phyloP scores from a whole-genome alignment of 2,113 vertebrate species.

The Nematolebias whitei region DNA sequence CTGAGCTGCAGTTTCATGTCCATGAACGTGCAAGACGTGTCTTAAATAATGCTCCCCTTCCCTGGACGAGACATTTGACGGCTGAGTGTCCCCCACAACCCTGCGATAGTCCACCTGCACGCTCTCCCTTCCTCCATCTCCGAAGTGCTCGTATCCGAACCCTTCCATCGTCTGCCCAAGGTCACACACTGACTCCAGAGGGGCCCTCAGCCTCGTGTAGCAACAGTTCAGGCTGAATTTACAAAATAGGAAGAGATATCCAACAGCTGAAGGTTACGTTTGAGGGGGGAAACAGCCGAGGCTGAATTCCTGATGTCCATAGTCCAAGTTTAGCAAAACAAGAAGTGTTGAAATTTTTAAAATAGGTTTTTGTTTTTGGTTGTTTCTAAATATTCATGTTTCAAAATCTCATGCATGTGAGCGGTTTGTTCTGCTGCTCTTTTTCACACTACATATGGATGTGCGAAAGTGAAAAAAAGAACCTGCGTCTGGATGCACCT shows the following conservation, averaged over 20 bases:
- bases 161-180: slow-evolving; percentile 64
- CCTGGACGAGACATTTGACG: neutral
- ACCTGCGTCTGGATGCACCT: slow-evolving; percentile 50
- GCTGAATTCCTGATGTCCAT: neutral
- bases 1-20: slow-evolving; percentile 87
- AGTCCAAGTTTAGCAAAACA: slow-evolving; percentile 13
- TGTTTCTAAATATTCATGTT: slow-evolving; percentile 35
- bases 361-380: too few species aligned
- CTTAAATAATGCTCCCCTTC: slow-evolving; percentile 45
- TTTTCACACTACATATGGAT: slow-evolving; percentile 17
- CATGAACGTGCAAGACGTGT: slow-evolving; percentile 66
- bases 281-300: neutral
- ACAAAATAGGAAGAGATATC: slow-evolving; percentile 11
- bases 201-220: neutral
- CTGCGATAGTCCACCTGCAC: slow-evolving; percentile 52
- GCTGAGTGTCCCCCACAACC: slow-evolving; percentile 58
- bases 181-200: slow-evolving; percentile 25
- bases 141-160: slow-evolving; percentile 44
- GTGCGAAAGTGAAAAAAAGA: neutral
- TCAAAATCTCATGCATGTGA: slow-evolving; percentile 17
- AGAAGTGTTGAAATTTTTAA: slow-evolving; percentile 5
- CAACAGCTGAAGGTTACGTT: slow-evolving; percentile 22
- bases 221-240: slow-evolving; percentile 2
- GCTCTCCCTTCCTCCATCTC: slow-evolving; percentile 31
- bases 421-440: neutral